Base-by-base conservation (phyloP, 2,888 invertebrate genomes). In the Nesidiocoris tenuis region DNA sequence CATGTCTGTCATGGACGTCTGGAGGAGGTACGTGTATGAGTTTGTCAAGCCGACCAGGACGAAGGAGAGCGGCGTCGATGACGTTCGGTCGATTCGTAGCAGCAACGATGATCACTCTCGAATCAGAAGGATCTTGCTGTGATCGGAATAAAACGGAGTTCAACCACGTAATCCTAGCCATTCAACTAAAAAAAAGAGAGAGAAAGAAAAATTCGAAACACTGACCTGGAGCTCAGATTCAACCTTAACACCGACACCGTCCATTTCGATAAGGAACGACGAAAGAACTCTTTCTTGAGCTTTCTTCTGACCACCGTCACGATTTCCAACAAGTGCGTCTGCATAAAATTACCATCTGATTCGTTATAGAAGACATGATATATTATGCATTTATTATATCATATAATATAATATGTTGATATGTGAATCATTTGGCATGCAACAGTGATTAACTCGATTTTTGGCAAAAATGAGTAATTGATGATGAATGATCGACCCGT, bases 1-100 rank as follows among this genome's bases (percentile, higher is more conserved):
- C 83, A 1, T 83, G 77, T 55, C 87, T 83, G n/a, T 87, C 87
- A 61, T 83, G 75, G 54, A 79, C 66, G 81, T 88, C 86, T 0
- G 90, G 89, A 0, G 88, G 87, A 9, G 88, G 87, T 0, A 90
- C 87, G 81, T 87, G 87, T 61, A 90, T 85, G 16, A 88, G 82
- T 78, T 86, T 86, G 81, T 90, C 90, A 80, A 90, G 86, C 76
- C 90, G 83, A 0, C 90, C 90, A 0, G 90, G 90, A 71, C 90
- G 84, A 66, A 89, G 81, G 7, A 90, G 81, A 0, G 90, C 90
- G 67, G 86, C 85, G 79, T 90, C 90, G 55, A 90, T 82, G 82
- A 87, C 85, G 79, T 89, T 87, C 0, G 89, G 89, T 9, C 89
- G 84, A 83, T 90, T 90, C 57, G 89, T 90, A 7, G 90, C 89